Conservation (phyloP, 2,113 vertebrate species). For the Odobenus rosmarus region DNA sequence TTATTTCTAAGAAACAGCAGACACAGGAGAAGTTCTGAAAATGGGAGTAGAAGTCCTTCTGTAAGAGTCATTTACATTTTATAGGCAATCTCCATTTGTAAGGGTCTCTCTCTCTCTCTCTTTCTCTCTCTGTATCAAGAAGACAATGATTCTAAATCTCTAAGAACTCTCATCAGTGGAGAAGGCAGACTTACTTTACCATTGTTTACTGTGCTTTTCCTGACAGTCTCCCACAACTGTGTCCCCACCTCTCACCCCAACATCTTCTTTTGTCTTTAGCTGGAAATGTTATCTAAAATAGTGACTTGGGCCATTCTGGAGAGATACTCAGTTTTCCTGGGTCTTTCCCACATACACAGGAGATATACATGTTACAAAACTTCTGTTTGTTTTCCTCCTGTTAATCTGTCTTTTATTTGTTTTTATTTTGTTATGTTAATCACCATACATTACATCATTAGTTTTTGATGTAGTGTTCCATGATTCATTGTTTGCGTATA, state of each 20-base stretch:
- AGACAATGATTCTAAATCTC: neutral
- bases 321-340: neutral
- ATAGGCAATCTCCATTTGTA: neutral
- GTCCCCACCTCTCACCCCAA: neutral
- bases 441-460: too few species aligned
- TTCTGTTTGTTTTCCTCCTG: neutral
- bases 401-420: neutral
- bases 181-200: neutral
- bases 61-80: neutral
- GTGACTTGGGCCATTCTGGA: neutral
- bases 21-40: neutral
- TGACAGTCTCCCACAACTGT: neutral
- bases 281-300: neutral
- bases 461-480: too few species aligned
- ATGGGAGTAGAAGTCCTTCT: neutral
- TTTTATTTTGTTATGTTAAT: too few species aligned
- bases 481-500: too few species aligned
- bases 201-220: neutral
- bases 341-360: neutral
- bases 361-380: neutral
- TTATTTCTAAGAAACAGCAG: slow-evolving; percentile 21
- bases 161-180: neutral
- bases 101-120: neutral
- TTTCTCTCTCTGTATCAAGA: neutral
- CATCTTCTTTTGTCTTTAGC: neutral